phyloP scores from a whole-genome alignment of 2,113 vertebrate genomes.

The Herpailurus yagouaroundi region DNA sequence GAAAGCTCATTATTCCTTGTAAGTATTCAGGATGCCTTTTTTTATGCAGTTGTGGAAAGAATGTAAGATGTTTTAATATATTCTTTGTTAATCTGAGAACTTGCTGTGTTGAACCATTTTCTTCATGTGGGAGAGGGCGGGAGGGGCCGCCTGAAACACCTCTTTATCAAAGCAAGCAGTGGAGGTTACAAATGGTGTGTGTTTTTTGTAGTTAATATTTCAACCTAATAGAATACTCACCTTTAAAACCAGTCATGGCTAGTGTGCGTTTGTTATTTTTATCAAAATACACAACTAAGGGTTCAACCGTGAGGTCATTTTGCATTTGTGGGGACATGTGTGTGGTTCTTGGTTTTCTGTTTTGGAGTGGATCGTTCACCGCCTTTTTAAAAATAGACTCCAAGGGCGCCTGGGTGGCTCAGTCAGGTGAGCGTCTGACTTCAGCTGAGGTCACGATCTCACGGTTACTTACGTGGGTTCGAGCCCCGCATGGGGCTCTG shows the following conservation, averaged over 20 bases:
- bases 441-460: no score
- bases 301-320: background rate
- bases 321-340: background rate
- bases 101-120: constrained; percentile 77
- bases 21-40: constrained; percentile 76
- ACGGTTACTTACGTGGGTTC: no score
- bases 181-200: constrained; percentile 53
- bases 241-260: constrained; percentile 54
- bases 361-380: background rate
- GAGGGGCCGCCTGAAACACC: background rate
- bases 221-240: constrained; percentile 37
- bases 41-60: constrained; percentile 79
- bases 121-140: constrained; percentile 56
- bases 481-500: no score
- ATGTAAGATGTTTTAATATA: constrained; percentile 87
- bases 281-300: background rate
- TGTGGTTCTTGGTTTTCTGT: background rate
- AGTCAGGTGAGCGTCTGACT: no score
- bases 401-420: background rate
- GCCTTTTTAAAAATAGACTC: constrained; percentile 39
- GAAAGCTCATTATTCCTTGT: constrained; percentile 75
- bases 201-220: constrained; percentile 63
- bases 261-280: constrained; percentile 52
- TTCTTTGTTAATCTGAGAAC: constrained; percentile 79
- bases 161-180: constrained; percentile 65